Evolutionary conservation across 1,140 invertebrate species (phyloP), one percentile per base, ranked within the genome.

Genomic region (Chrysomallon squamiferum): DNA sequence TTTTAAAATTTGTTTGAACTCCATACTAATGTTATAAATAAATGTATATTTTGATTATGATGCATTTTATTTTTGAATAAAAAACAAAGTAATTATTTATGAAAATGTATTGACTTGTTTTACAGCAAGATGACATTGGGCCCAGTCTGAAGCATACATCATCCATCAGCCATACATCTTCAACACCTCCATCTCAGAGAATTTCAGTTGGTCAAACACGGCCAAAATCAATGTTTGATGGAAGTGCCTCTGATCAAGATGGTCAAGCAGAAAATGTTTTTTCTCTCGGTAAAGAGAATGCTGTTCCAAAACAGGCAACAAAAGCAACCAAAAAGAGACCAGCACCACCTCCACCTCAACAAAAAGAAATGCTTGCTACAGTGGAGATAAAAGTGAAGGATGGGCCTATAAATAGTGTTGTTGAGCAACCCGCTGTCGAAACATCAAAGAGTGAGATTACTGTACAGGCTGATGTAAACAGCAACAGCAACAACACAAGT

Each of bases 221-320:
- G 20, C 77, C 79, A n/a, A 71, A 76, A 27, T 75, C 77, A 5
- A 76, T 79, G 77, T 78, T 69, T 63, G 67, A 58, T 18, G 43
- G 59, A 0, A 68, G 67, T 5, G 29, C 56, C 11, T 18, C 27
- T 20, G 41, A 59, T n/a, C n/a, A 20, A 4, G 35, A 64, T 33
- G 41, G 29, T 43, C 15, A 29, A n/a, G 59, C 15, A 25, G 59
- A 27, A 29, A 35, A 11, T 45, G 61, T 30, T 54, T 38, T 6
- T 52, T 25, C 43, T 20, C 50, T 27, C 13, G 50, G 54, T 18
- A 60, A 60, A 20, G 63, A 66, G 13, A 61, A 59, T 25, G 25
- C 47, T 18, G 29, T 58, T 38, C 56, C 66, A 30, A 41, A 50
- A 54, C 49, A 62, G 5, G 62, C 68, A 30, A 32, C 63, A 50